Evolutionary conservation across 1,140 invertebrate genomes (phyloP).

Genomic region (Brachionus rotundiformis): DNA sequence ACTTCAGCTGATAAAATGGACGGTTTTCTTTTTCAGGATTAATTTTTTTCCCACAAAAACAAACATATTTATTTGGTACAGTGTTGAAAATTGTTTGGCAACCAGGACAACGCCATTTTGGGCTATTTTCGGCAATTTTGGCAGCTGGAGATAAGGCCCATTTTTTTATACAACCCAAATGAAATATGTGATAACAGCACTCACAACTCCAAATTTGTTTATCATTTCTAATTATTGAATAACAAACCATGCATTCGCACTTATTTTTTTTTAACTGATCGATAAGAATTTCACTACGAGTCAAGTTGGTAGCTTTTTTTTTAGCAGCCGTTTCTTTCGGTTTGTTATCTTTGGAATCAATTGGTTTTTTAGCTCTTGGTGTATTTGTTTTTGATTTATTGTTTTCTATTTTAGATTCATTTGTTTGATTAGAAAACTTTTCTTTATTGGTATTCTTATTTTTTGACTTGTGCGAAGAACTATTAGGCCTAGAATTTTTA

Average conservation of each 20-base stretch:
- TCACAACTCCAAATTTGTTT: constrained; percentile 84
- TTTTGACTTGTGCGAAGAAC: not conserved
- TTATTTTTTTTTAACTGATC: constrained; percentile 47
- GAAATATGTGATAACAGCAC: constrained; percentile 85
- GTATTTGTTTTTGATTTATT: not conserved
- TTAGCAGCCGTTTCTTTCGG: not conserved
- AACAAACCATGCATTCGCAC: constrained; percentile 51
- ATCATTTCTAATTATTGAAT: constrained; percentile 70
- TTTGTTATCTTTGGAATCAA: not conserved
- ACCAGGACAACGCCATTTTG: constrained; percentile 82
- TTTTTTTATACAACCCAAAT: constrained; percentile 82
- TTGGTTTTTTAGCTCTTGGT: not conserved
- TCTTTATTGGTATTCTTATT: not conserved
- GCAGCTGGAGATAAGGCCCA: constrained; percentile 82
- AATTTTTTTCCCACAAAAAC: constrained; percentile 61
- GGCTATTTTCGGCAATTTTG: constrained; percentile 59
- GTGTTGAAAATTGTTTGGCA: constrained; percentile 58
- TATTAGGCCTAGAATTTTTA: not conserved
- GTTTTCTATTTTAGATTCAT: not conserved
- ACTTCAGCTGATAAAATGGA: constrained; percentile 69
- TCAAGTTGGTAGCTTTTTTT: not conserved
- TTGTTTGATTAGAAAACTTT: not conserved
- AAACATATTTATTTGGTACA: constrained; percentile 61
- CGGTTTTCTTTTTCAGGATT: constrained; percentile 73
- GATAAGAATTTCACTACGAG: constrained; percentile 30